Percentiles rank a stretch among this genome's conserved stretches.
These are phyloP conservation scores for Sialia sialis DNA, from an alignment of 2,113 vertebrate genomes.

Conservation along the genomic window DNA sequence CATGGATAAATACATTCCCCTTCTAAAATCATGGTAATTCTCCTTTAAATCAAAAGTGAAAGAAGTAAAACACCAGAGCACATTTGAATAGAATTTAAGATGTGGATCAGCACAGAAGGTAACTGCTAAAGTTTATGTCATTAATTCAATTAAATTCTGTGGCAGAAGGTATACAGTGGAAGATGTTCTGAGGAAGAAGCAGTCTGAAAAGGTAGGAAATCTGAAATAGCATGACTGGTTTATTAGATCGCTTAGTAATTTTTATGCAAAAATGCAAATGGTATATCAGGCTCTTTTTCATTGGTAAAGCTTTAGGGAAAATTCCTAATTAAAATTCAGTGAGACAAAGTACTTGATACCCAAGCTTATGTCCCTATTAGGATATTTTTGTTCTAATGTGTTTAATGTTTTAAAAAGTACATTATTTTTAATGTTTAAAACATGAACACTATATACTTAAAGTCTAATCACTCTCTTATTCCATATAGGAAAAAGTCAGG, in stretches of 20 bases:
- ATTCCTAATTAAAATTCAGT: background rate
- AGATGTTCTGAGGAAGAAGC: background rate
- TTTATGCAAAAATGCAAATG: background rate
- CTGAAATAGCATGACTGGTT: background rate
- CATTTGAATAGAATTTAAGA: background rate
- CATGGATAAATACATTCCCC: background rate
- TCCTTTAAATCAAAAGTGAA: background rate
- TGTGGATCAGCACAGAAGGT: background rate
- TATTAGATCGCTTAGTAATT: background rate
- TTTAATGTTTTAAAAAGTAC: background rate
- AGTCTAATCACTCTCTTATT: background rate
- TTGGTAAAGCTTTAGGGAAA: background rate
- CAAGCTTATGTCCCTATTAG: background rate
- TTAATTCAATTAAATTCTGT: background rate
- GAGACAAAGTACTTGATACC: background rate
- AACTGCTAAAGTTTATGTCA: background rate
- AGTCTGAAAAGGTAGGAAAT: background rate
- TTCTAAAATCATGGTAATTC: background rate
- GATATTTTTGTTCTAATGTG: background rate
- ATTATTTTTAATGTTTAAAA: slow-evolving; percentile 25
- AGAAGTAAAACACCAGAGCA: background rate
- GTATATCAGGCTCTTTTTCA: background rate
- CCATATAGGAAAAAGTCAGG: background rate
- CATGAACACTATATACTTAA: background rate
- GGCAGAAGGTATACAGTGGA: background rate